Evolutionary conservation across 2,888 invertebrate species (phyloP), one percentile per base, ranked within the genome.

Genomic region (Drosophila lacicola): DNA sequence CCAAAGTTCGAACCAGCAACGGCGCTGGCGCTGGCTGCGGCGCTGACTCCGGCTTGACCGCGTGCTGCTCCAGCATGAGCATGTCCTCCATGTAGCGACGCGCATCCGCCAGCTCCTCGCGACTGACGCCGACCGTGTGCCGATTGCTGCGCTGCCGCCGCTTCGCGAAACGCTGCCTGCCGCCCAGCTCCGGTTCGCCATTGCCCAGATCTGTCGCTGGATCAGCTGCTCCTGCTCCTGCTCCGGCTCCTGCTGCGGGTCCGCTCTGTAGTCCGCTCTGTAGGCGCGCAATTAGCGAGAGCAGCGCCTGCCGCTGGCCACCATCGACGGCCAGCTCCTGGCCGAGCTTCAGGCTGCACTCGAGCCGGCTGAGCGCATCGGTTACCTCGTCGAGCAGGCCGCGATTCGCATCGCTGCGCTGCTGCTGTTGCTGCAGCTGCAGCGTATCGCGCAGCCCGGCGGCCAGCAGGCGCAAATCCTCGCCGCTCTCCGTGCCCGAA

Each of bases 41-140:
- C 29, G 81, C 75, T 90, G 91, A 69, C 71, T 93, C 9, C n/a
- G 36, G 4, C n/a, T 29, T 29, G 29, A 29, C n/a, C 11, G 39
- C 8, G 6, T 41, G 36, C 14, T 50, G 89, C 41, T 93, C 93
- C 62, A 93, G 91, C 49, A 94, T 89, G 5, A 93, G 91, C 90
- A 94, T 94, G 82, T 95, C 95, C 91, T 96, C 96, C 77, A 97
- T 94, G 88, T 96, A 94, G 63, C 95, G 94, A 47, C 97, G 93
- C 0, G 97, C 97, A 82, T 95, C 95, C 3, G 95, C 96, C 29
- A 97, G 92, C 88, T 97, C 97, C 90, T 96, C 96, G 46, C 94
- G 94, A 41, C 96, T 96, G 17, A 97, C 97, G 49, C 96, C 97
- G 21, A 97, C 96, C 0, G 97, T 97, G 91, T 97, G 96, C 0